Evolutionary conservation across 2,888 invertebrate species (phyloP).

Genomic region (Apamea crenata): DNA sequence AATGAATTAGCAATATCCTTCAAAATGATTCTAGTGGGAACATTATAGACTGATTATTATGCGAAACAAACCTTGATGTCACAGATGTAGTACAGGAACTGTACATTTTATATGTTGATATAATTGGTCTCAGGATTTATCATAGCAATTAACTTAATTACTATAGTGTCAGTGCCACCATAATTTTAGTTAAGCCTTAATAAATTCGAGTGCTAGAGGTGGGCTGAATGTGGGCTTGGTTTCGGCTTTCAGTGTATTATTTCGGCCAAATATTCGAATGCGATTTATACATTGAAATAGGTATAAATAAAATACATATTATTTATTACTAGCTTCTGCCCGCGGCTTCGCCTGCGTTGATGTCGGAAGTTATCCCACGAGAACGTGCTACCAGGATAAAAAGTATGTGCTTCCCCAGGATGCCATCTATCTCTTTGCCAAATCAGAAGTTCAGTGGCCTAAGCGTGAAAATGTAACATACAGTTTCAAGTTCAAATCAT

Average conservation of each 20-base stretch:
- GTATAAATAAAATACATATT: background rate
- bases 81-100: background rate
- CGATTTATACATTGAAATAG: background rate
- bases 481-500: too few relatives aligned
- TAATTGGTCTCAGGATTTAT: conserved; percentile 33
- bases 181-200: conserved; percentile 30
- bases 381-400: too few relatives aligned
- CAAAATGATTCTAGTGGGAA: background rate
- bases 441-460: too few relatives aligned
- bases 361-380: too few relatives aligned
- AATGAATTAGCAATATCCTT: too few relatives aligned
- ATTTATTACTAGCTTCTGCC: too few relatives aligned
- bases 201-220: conserved; percentile 38
- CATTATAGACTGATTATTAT: background rate
- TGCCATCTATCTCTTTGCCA: too few relatives aligned
- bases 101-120: background rate
- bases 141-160: conserved; percentile 39
- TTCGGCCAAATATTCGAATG: background rate
- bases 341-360: too few relatives aligned
- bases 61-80: background rate
- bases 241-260: conserved; percentile 9
- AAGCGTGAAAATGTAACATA: too few relatives aligned
- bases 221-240: background rate
- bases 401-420: too few relatives aligned
- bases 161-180: conserved; percentile 17